Conservation (phyloP, 2,113 vertebrate species). For the Nyctereutes procyonoides region DNA sequence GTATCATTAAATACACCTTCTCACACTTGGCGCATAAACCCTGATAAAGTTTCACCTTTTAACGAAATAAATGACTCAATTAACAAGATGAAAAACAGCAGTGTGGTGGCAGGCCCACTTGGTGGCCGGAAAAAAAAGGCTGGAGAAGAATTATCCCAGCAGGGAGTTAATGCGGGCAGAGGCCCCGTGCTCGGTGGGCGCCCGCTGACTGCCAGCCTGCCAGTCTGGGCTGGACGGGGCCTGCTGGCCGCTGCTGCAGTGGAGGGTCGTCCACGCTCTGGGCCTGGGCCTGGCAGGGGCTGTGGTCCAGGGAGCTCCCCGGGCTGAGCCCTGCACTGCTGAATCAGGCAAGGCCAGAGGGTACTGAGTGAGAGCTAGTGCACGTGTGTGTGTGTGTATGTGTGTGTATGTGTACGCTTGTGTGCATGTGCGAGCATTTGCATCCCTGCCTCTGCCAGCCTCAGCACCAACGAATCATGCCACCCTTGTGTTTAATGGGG, state of each 20-base stretch:
- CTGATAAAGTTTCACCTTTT: conserved; percentile 92
- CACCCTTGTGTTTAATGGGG: rapidly evolving
- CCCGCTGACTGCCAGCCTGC: conserved; percentile 88
- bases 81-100: conserved; percentile 92
- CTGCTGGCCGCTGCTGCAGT: background rate
- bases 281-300: background rate
- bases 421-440: rapidly evolving
- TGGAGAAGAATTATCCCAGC: conserved; percentile 92
- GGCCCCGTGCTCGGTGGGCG: conserved; percentile 87
- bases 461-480: rapidly evolving
- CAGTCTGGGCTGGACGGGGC: conserved; percentile 70
- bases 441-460: too few species aligned
- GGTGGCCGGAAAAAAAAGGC: conserved; percentile 86
- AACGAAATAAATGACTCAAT: conserved; percentile 95
- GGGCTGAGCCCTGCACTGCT: background rate
- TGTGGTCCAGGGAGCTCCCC: background rate
- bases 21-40: conserved; percentile 86
- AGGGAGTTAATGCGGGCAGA: conserved; percentile 90
- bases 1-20: conserved; percentile 89
- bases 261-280: background rate
- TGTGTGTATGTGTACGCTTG: too few species aligned
- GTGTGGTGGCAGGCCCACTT: conserved; percentile 88
- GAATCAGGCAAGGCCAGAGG: background rate
- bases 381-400: rapidly evolving
- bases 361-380: rapidly evolving